phyloP scores from a whole-genome alignment of 2,888 invertebrate species.

The Eupithecia centaureata region DNA sequence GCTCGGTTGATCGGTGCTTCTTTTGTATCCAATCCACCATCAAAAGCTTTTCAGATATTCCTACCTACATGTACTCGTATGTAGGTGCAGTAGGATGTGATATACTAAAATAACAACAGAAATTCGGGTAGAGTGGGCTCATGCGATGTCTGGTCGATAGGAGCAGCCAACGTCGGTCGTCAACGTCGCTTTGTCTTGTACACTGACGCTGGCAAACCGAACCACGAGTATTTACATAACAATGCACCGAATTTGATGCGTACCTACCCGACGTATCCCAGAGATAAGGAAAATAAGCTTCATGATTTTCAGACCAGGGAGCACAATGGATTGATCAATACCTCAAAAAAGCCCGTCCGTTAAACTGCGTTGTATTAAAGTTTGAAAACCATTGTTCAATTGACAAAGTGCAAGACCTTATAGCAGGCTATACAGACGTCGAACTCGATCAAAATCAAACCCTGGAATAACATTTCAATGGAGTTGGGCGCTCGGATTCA shows the following conservation, averaged over 20 bases:
- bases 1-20: not conserved
- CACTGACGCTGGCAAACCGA: constrained; percentile 75
- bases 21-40: not conserved
- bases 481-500: constrained; percentile 60
- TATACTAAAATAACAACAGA: constrained; percentile 48
- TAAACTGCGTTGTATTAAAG: constrained; percentile 7
- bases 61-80: constrained; percentile 12
- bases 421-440: constrained; percentile 56
- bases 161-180: constrained; percentile 75
- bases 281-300: constrained; percentile 28
- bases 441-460: constrained; percentile 62
- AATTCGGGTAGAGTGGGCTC: constrained; percentile 61
- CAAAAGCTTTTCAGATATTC: constrained; percentile 25
- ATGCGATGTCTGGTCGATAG: constrained; percentile 69
- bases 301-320: constrained; percentile 11
- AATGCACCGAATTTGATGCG: constrained; percentile 77
- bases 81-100: constrained; percentile 29
- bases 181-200: constrained; percentile 81
- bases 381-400: constrained; percentile 44
- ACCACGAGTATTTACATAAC: constrained; percentile 80
- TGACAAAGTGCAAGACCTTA: constrained; percentile 58
- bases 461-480: constrained; percentile 66
- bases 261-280: constrained; percentile 48
- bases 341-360: not conserved
- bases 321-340: constrained; percentile 8